Evolutionary conservation across 2,888 invertebrate species (phyloP).

Genomic region (Catocala nupta): DNA sequence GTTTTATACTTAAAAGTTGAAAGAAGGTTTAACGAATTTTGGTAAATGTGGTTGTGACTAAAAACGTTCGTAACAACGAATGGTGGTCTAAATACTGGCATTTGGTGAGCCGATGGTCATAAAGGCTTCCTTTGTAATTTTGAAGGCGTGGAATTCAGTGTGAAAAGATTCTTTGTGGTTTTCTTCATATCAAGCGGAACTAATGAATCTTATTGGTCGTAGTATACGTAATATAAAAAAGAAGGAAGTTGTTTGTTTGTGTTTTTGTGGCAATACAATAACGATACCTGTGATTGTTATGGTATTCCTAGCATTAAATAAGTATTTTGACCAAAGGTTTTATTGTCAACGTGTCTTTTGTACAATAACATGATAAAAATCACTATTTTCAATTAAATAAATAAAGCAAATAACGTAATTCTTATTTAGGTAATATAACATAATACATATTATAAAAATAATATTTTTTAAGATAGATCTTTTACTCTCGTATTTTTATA

Average conservation of each 20-base stretch:
- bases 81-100: conserved; percentile 25
- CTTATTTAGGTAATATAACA: too few species aligned
- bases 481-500: too few species aligned
- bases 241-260: conserved; percentile 9
- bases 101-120: conserved; percentile 10
- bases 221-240: conserved; percentile 7
- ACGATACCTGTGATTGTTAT: conserved; percentile 1
- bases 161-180: conserved; percentile 23
- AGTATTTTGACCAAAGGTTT: too few species aligned
- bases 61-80: conserved; percentile 23
- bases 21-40: conserved; percentile 5
- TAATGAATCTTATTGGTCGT: conserved; percentile 20
- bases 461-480: too few species aligned
- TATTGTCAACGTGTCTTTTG: too few species aligned
- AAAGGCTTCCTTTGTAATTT: conserved; percentile 16
- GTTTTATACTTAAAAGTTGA: conserved; percentile 13
- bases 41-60: conserved; percentile 20
- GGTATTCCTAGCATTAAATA: neutral
- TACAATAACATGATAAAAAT: too few species aligned
- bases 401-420: too few species aligned
- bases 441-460: too few species aligned
- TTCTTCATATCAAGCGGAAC: conserved; percentile 22
- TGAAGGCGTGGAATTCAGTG: conserved; percentile 21
- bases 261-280: conserved; percentile 4
- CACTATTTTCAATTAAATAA: too few species aligned